Base-by-base conservation (phyloP, 2,888 invertebrate species). In the Nomada flava region DNA sequence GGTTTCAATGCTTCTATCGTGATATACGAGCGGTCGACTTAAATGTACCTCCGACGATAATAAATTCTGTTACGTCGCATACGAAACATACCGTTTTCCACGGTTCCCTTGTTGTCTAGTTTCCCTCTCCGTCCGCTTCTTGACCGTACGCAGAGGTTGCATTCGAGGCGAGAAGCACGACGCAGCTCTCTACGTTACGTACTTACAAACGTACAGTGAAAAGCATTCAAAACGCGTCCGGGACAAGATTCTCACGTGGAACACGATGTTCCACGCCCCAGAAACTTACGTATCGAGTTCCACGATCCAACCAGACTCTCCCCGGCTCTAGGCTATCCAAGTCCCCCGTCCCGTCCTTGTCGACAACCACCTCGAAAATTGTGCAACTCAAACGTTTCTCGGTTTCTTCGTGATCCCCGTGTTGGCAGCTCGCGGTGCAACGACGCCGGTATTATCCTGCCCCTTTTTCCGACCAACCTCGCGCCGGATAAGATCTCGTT, bases 231-330 rank as follows among this genome's bases (percentile, higher is more conserved):
- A 87, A 87, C 82, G 81, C 87, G 87, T 84, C 82, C 79, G 80
- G 62, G 86, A 80, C 75, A 57, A 60, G 88, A 87, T 82, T 87
- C 87, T 86, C 88, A 84, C 82, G 82, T 69, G 83, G 85, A 82
- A 79, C 82, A 70, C 86, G 83, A 84, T 75, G 81, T 84, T 87
- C 82, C 84, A 87, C 87, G 88, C 84, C 82, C 86, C 79, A 84
- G 88, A 87, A 87, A 87, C 82, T 68, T 76, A 82, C 84, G 88
- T 88, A 87, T 86, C 88, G 77, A 79, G 87, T 87, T 90, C 86
- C 88, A 82, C 79, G 87, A 89, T 77, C 82, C 77, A 71, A 76
- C 79, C 29, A 20, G 57, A 9, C 82, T 65, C 82, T 73, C 79
- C 79, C 50, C 74, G 59, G 36, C 15, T 42, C 73, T 68, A 67